Conservation (phyloP, 2,888 invertebrate species). For the Volucella inflata region DNA sequence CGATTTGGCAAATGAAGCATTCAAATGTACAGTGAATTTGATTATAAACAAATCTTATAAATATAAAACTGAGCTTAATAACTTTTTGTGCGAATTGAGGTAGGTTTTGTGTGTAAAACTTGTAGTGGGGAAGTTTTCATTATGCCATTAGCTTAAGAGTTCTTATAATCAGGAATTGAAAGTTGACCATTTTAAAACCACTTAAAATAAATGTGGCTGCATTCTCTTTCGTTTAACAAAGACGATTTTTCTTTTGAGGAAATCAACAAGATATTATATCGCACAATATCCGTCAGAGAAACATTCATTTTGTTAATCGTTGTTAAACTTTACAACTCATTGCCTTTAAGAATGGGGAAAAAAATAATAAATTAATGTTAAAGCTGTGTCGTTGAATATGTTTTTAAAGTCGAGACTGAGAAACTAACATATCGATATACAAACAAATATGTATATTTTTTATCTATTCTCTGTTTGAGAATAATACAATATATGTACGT, state of each 20-base stretch:
- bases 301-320: not conserved
- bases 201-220: not conserved
- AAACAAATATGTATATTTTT: no score
- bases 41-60: no score
- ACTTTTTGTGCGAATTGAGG: no score
- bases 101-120: no score
- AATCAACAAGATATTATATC: slow-evolving; percentile 34
- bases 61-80: no score
- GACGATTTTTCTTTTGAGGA: slow-evolving; percentile 16
- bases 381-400: slow-evolving; percentile 6
- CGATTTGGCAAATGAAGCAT: no score
- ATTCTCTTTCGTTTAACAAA: not conserved
- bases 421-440: no score
- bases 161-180: no score
- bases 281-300: slow-evolving; percentile 34
- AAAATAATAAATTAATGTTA: slow-evolving; percentile 11
- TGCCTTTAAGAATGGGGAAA: slow-evolving; percentile 9
- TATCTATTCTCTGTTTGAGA: not conserved
- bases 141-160: no score
- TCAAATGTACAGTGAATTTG: no score
- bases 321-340: slow-evolving; percentile 11
- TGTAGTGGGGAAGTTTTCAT: no score
- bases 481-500: not conserved
- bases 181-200: no score
- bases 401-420: not conserved